Evolutionary conservation across 2,113 vertebrate genomes (phyloP).

Genomic region (Tragulus kanchil): DNA sequence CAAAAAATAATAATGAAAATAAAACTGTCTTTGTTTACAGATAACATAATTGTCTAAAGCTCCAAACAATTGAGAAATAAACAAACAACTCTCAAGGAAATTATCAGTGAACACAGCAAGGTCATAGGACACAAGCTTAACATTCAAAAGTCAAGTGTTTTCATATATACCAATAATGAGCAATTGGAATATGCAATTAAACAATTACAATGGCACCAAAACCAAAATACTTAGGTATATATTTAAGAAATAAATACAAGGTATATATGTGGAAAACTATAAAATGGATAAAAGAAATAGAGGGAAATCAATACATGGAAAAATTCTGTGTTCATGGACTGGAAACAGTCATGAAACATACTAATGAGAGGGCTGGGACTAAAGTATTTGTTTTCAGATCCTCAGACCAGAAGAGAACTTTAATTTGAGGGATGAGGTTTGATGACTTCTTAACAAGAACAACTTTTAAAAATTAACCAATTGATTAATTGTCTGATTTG

Average conservation of each 20-base stretch:
- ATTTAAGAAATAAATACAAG: background rate
- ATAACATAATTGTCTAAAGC: background rate
- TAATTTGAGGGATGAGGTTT: background rate
- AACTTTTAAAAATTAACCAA: background rate
- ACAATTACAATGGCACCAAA: background rate
- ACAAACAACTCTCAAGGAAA: background rate
- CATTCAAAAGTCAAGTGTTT: background rate
- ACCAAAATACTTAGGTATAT: background rate
- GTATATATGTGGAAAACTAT: background rate
- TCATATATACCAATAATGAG: background rate
- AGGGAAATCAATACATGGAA: background rate
- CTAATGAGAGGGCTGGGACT: background rate
- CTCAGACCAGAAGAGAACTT: background rate
- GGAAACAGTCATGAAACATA: background rate
- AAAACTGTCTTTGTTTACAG: background rate
- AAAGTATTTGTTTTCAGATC: constrained; percentile 20
- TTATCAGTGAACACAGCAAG: background rate
- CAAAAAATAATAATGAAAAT: too few relatives aligned
- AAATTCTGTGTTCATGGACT: background rate
- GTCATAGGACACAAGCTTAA: background rate
- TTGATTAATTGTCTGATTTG: background rate
- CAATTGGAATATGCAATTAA: background rate
- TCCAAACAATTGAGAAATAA: background rate
- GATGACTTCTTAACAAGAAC: background rate
- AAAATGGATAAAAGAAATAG: background rate